Conservation (phyloP, 2,113 vertebrate species). For the Glaucomys volans region DNA sequence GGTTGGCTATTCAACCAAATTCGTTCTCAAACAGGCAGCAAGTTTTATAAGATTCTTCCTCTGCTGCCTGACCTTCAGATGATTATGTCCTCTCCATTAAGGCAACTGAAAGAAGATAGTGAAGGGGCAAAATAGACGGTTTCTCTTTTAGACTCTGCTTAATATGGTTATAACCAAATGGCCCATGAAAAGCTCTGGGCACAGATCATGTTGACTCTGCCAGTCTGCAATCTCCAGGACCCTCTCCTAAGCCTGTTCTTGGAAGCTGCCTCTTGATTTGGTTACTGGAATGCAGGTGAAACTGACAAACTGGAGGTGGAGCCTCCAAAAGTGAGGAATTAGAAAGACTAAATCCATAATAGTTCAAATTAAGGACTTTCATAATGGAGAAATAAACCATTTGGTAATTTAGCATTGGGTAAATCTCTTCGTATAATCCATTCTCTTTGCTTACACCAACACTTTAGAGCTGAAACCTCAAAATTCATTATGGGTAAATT, state of each 20-base stretch:
- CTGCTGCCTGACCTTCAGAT: conserved; percentile 69
- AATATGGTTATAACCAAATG: conserved; percentile 25
- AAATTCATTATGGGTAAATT: not conserved
- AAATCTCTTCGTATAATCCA: not conserved
- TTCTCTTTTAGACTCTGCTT: conserved; percentile 17
- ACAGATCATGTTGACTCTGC: conserved; percentile 4
- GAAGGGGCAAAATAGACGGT: not conserved
- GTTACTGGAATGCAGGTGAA: conserved; percentile 32
- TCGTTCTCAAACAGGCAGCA: not conserved
- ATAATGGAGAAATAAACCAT: not conserved
- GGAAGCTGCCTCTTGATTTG: not conserved
- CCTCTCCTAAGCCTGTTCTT: not conserved
- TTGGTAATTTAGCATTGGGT: not conserved
- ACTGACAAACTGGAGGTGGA: not conserved
- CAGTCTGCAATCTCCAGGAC: not conserved
- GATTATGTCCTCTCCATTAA: conserved; percentile 16
- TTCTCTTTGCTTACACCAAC: conserved; percentile 15
- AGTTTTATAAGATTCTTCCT: not conserved
- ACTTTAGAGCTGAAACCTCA: not conserved
- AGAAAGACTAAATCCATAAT: not conserved
- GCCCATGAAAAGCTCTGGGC: conserved; percentile 25
- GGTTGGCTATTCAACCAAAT: not conserved
- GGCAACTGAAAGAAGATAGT: not conserved
- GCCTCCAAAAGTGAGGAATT: not conserved
- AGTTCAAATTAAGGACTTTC: not conserved